Evolutionary conservation across 2,888 invertebrate genomes (phyloP).

Genomic region (Syritta pipiens): DNA sequence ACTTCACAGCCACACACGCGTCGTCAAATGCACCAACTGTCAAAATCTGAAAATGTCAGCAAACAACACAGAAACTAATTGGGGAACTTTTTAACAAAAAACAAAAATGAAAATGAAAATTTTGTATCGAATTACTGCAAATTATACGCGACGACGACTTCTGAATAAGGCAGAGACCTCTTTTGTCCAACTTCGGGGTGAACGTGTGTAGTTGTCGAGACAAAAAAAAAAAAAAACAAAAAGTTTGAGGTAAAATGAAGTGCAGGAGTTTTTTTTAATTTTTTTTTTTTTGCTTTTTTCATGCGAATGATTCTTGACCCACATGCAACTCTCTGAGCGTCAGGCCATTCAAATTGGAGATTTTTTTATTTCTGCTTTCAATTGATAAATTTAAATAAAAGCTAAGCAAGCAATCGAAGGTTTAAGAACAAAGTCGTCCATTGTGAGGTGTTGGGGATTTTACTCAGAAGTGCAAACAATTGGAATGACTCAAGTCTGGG

Average conservation of each 20-base stretch:
- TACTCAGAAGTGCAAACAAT: no score
- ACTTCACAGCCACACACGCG: slow-evolving; percentile 21
- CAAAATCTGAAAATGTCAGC: slow-evolving; percentile 22
- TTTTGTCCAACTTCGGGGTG: background rate
- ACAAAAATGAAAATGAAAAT: slow-evolving; percentile 12
- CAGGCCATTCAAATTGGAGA: slow-evolving; percentile 10
- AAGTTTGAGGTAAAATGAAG: background rate
- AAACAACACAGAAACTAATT: slow-evolving; percentile 3
- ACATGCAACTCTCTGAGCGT: slow-evolving; percentile 18
- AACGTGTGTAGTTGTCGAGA: background rate
- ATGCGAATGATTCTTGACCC: slow-evolving; percentile 41
- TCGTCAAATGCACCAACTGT: slow-evolving; percentile 25
- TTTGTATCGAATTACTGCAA: slow-evolving; percentile 31
- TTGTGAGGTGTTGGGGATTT: background rate
- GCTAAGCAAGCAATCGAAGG: background rate
- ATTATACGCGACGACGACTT: slow-evolving; percentile 8
- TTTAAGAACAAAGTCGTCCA: background rate
- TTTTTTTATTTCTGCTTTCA: background rate
- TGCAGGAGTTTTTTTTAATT: slow-evolving; percentile 8
- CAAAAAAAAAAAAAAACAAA: background rate
- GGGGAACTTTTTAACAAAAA: slow-evolving; percentile 11
- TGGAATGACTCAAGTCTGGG: no score
- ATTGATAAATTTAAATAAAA: slow-evolving; percentile 2
- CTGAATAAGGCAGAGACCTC: slow-evolving; percentile 18
- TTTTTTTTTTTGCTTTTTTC: slow-evolving; percentile 32